Base-by-base conservation (phyloP, 2,888 invertebrate genomes). In the Tanypteryx hageni region DNA sequence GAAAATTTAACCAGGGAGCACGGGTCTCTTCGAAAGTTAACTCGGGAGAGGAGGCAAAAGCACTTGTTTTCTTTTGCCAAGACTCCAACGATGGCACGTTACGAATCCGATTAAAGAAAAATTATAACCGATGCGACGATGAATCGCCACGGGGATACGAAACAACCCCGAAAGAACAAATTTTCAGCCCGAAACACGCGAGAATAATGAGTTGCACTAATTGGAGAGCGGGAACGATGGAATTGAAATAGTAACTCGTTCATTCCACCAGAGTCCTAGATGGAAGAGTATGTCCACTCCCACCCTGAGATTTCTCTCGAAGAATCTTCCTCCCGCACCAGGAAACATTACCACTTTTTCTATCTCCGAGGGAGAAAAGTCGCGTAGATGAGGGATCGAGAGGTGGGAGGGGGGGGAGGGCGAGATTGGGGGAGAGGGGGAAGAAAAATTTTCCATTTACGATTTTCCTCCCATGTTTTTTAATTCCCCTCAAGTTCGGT, bases 331-430 rank as follows among this genome's bases (percentile, higher is more conserved):
- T 44, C n/a, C 57, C 83, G n/a, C 57, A 57, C 56, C 83, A 44
- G 83, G 83, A 83, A 83, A 83, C 83, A 83, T 83, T 56, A 83
- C 83, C 56, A 83, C 56, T 83, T 83, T 83, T 83, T 83, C 57
- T 57, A 44, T 44, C 44, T 44, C 44, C 44, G 83, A 56, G 56
- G 83, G 44, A 57, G 57, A 83, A 5, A 44, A 44, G 44, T 44
- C 44, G 44, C 44, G 44, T 5, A 5, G 44, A 44, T 44, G 44
- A 13, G 27, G 11, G 18, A 76, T 13, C 31, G 86, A 59, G 59
- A 86, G 14, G 13, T n/a, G 14, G 85, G 64, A 64, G 31, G 64
- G 31, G 16, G 61, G 31, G 61, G 31, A 27, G 3, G 59, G 31
- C 31, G 61, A 59, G 58, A 27, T 11, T 31, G 10, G 82, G 16